These are phyloP conservation scores for Lytechinus pictus DNA, from an alignment of 35 echinoderm and acorn worm genomes.

Conservation along the genomic window DNA sequence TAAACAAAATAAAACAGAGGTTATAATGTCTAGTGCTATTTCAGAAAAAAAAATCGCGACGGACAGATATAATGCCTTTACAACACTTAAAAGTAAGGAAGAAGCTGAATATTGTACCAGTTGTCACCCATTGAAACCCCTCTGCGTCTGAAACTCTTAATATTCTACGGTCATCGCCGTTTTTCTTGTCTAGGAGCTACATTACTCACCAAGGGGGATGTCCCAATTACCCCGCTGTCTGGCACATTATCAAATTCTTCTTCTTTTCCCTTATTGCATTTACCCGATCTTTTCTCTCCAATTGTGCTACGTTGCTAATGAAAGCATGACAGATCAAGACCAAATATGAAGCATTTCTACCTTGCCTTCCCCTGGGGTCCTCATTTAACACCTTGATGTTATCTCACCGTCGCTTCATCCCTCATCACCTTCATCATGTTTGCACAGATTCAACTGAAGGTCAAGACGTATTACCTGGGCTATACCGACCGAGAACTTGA, in stretches of 20 bases:
- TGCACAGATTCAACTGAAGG: neutral
- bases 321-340: constrained; percentile 11
- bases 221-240: neutral
- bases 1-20: too few relatives aligned
- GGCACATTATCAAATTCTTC: neutral
- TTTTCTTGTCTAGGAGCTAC: neutral
- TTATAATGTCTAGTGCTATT: neutral
- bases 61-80: neutral
- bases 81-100: neutral
- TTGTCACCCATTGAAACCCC: neutral
- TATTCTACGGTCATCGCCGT: neutral
- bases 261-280: neutral
- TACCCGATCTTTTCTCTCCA: neutral
- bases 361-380: neutral
- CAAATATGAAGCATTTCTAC: neutral
- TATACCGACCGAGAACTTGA: neutral
- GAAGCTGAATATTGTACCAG: neutral
- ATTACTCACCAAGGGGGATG: neutral
- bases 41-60: neutral
- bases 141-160: neutral
- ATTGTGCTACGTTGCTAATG: neutral
- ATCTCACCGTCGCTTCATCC: neutral
- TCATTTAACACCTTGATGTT: constrained; percentile 12
- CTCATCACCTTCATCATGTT: neutral
- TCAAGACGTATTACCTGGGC: neutral